phyloP scores from a whole-genome alignment of 1,140 invertebrate species.

The Bicyclus anynana region DNA sequence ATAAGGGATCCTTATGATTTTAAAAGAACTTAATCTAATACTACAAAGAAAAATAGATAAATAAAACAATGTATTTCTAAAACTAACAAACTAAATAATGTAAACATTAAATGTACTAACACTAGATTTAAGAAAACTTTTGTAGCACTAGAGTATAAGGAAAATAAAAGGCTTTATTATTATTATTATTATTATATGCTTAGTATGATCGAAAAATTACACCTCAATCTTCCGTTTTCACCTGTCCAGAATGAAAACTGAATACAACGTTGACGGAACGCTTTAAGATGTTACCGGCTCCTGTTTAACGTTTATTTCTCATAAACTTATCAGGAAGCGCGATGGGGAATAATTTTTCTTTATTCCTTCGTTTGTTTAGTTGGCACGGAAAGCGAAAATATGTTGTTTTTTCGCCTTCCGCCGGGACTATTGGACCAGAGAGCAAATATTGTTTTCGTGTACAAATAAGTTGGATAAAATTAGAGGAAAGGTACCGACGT shows the following conservation, averaged over 20 bases:
- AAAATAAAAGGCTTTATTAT: too few species aligned
- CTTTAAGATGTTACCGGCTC: conserved; percentile 14
- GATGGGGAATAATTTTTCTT: conserved; percentile 28
- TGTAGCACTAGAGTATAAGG: too few species aligned
- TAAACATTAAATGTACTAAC: too few species aligned
- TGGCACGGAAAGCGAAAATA: conserved; percentile 19
- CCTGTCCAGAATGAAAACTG: conserved; percentile 7
- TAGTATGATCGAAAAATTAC: background rate
- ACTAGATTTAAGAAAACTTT: too few species aligned
- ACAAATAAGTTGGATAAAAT: conserved; percentile 22
- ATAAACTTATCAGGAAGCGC: conserved; percentile 24
- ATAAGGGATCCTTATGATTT: too few species aligned
- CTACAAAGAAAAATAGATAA: too few species aligned
- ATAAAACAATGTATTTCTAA: too few species aligned
- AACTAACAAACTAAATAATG: too few species aligned
- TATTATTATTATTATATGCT: too few species aligned
- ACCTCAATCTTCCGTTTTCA: background rate
- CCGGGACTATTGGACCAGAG: conserved; percentile 21
- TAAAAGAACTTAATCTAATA: too few species aligned
- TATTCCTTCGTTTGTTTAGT: conserved; percentile 17
- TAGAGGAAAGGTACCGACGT: conserved; percentile 23
- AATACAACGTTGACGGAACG: conserved; percentile 17
- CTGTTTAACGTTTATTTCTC: conserved; percentile 23
- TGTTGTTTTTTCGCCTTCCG: conserved; percentile 25
- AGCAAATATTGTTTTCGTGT: conserved; percentile 21